Conservation (phyloP, 1,140 invertebrate species). For the Drosophila leontia region DNA sequence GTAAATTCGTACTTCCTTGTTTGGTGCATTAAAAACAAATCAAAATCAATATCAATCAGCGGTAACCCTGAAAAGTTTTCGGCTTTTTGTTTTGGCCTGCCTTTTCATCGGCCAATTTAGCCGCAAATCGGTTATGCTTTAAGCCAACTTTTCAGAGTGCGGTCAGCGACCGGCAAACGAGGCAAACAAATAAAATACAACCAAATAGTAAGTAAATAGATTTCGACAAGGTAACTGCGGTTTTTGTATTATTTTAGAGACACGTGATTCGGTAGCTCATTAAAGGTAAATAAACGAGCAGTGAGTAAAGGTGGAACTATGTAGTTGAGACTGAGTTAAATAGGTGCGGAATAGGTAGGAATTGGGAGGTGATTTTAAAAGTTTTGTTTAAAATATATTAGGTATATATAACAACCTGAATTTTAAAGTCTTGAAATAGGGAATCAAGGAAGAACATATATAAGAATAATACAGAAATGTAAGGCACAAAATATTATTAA, state of each 20-base stretch:
- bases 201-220: conserved; percentile 31
- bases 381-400: background rate
- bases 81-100: conserved; percentile 37
- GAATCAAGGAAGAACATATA: no score
- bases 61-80: conserved; percentile 36
- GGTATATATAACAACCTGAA: no score
- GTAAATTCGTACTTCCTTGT: conserved; percentile 32
- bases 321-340: background rate
- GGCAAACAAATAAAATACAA: conserved; percentile 23
- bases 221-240: conserved; percentile 50
- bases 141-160: conserved; percentile 10
- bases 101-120: conserved; percentile 44
- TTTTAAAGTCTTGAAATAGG: no score
- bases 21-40: conserved; percentile 55
- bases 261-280: conserved; percentile 50
- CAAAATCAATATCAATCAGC: conserved; percentile 41
- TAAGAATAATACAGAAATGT: no score
- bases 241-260: conserved; percentile 35
- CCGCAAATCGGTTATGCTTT: conserved; percentile 43
- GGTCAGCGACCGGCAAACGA: conserved; percentile 52
- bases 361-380: background rate
- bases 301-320: background rate
- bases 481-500: no score
- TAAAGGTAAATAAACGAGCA: conserved; percentile 34
- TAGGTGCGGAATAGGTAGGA: background rate